A percentile compares a stretch with the other conserved stretches of the same genome.
Evolutionary conservation across 2,797 vertebrate genomes (phyloP).

Genomic region (Merluccius polli): DNA sequence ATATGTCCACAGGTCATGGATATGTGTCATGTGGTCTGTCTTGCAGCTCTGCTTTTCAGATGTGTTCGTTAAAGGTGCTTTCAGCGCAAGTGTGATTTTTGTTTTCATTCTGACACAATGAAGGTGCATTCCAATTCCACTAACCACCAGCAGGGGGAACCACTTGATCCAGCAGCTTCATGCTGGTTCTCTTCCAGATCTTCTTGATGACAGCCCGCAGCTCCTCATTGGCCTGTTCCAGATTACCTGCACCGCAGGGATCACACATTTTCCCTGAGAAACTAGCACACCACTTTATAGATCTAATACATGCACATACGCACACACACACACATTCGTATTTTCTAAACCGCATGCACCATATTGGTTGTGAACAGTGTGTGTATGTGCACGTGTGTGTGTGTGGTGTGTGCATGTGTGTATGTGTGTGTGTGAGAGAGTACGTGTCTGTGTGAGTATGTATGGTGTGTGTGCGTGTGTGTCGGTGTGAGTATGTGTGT

Average conservation of each 20-base stretch:
- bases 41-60: constrained; percentile 9
- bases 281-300: constrained; percentile 17
- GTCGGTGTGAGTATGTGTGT: neutral
- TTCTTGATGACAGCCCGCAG: constrained; percentile 98
- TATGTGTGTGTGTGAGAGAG: neutral
- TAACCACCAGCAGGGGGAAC: constrained; percentile 98
- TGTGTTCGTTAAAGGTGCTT: constrained; percentile 18
- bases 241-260: constrained; percentile 79
- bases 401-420: neutral
- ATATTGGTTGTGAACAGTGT: neutral
- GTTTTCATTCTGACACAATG: constrained; percentile 21
- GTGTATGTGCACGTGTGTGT: neutral
- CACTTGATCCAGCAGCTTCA: constrained; percentile 98
- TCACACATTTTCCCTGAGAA: constrained; percentile 28
- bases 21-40: constrained; percentile 17
- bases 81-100: constrained; percentile 11
- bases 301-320: constrained; percentile 3
- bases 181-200: constrained; percentile 99
- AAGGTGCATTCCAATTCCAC: constrained; percentile 58
- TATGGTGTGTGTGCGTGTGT: neutral
- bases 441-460: neutral
- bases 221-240: constrained; percentile 99
- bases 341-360: neutral
- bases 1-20: constrained; percentile 9
- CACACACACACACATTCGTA: constrained; percentile 10